Base-by-base conservation (phyloP, 2,113 vertebrate species). In the Nasalis larvatus region DNA sequence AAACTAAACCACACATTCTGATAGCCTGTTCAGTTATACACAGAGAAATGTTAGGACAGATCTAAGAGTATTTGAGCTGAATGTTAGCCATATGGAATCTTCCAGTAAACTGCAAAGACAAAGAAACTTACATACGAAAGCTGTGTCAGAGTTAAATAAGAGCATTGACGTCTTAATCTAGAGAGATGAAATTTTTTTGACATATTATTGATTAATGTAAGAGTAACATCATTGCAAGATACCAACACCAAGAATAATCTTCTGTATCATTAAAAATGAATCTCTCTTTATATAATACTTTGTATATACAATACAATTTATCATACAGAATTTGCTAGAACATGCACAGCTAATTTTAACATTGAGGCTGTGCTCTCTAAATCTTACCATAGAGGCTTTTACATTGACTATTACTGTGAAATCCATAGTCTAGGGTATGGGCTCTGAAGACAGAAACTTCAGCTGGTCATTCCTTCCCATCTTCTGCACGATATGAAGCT, bases 391-490 rank as follows among this genome's bases (percentile, higher is more conserved):
- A 30, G 11, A 77, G n/a, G 40, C 8, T 42, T 84, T 56, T 32
- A 27, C 35, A 6, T 71, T 42, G 66, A 66, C 2, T 16, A 2
- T 25, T 56, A 4, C 4, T 82, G 25, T 23, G 45, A 6, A 63
- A 9, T 27, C 10, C 30, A 21, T 2, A 10, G 2, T 58, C 35
- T 3, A 2, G 35, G 11, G 6, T 35, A 0, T 18, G 23, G 25
- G 3, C 14, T 11, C 2, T 68, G 14, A 6, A 66, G 5, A 16
- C 4, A 12, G 77, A 21, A 71, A 47, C 16, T 4, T 37, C 40
- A 37, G 3, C 77, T n/a, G 21, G 25, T 0, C 23, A 27, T 14
- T 4, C 2, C 8, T 4, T 3, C n/a, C 16, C 32, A 25, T 7
- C 11, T 6, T 81, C 27, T 42, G 10, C 2, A 3, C 21, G 11